Conservation (phyloP, 2,113 vertebrate species). For the Hypocryptadius cinnamomeus region DNA sequence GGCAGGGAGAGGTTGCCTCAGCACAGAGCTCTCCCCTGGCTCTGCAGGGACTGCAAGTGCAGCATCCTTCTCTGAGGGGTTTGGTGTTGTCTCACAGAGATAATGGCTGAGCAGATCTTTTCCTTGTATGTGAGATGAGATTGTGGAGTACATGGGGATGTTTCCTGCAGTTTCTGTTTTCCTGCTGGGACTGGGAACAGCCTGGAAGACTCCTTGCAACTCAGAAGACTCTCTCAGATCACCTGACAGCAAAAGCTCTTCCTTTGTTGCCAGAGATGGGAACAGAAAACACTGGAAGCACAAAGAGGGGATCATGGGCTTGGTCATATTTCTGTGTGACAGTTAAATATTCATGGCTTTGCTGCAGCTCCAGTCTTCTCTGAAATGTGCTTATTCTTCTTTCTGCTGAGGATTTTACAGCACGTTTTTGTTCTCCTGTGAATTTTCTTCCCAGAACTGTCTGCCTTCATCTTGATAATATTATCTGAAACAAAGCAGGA, state of each 20-base stretch:
- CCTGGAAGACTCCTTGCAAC: neutral
- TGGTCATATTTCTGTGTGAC: neutral
- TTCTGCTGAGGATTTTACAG: neutral
- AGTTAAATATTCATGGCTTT: neutral
- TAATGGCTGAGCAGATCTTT: neutral
- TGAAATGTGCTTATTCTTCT: neutral
- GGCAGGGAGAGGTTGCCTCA: neutral
- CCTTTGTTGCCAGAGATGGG: neutral
- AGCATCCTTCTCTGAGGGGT: neutral
- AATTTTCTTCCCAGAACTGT: neutral
- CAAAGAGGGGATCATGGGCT: neutral
- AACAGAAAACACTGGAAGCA: neutral
- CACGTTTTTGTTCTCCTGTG: neutral
- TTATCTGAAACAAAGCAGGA: neutral
- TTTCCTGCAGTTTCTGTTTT: neutral
- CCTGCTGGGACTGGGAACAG: neutral
- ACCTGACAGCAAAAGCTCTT: neutral
- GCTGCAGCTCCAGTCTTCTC: neutral
- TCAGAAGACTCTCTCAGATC: constrained; percentile 2
- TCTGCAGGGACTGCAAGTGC: neutral
- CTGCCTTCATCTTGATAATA: neutral
- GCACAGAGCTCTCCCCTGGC: neutral
- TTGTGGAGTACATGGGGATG: neutral
- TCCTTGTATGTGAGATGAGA: neutral
- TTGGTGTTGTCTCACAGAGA: neutral